Base-by-base conservation (phyloP, 2,113 vertebrate genomes). In the Neofelis nebulosa region DNA sequence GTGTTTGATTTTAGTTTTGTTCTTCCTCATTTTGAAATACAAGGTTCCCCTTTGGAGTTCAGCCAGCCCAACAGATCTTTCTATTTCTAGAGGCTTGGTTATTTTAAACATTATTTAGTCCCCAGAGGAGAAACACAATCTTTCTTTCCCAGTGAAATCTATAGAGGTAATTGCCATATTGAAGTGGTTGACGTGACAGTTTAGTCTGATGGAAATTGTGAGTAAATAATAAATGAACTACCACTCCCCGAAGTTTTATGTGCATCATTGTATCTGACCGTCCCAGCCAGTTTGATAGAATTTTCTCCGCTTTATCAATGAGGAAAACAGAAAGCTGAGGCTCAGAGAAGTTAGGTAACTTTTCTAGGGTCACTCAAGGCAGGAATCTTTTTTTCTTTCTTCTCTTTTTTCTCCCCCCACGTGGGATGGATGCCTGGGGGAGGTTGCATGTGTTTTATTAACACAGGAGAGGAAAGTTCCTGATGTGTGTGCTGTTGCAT, bases 191-290 rank as follows among this genome's bases (percentile, higher is more conserved):
- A 16, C 19, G 1, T 65, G 12, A 41, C 41, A 27, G 21, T 89
- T 61, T 12, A 19, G n/a, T 41, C 57, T 48, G n/a, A 36, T 15
- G 4, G 36, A 65, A 33, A 15, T n/a, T 25, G 19, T 19, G n/a
- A 45, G 36, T 6, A 36, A 73, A 12, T 57, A 50, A 29, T 4
- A 48, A 73, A 13, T 68, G 55, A 91, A 31, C 19, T 31, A 31
- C 29, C 1, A 3, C 81, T 68, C 3, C 61, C 63, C 23, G 1
- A 4, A 0, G 8, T 65, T 25, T 33, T 21, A 27, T 2, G 0
- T 5, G 15, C 25, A 2, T 25, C 14, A 4, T n/a, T 29, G 16
- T 31, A 3, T 86, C 36, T 7, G 7, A 6, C 21, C 21, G 16
- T 31, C 52, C n/a, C 1, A 27, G 36, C 78, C 78, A 31, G 14